Conservation (phyloP, 2,888 invertebrate species). For the Dioctria linearis region DNA sequence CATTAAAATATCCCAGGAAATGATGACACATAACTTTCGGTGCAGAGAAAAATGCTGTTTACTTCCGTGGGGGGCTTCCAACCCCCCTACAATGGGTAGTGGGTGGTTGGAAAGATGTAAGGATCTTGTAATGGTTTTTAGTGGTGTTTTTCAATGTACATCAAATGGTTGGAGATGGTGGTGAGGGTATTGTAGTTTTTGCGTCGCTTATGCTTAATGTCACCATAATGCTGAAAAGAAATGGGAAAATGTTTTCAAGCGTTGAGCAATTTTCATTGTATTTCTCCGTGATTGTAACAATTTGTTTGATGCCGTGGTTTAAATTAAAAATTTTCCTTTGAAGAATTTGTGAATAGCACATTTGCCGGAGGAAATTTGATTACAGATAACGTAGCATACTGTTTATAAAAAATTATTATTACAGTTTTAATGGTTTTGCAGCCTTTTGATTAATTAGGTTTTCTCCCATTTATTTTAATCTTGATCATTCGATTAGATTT, state of each 20-base stretch:
- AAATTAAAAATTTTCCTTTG: background rate
- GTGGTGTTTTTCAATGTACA: slow-evolving; percentile 34
- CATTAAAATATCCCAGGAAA: slow-evolving; percentile 36
- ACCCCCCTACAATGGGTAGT: background rate
- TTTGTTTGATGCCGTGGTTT: background rate
- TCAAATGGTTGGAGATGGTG: background rate
- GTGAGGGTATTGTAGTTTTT: background rate
- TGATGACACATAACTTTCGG: slow-evolving; percentile 50
- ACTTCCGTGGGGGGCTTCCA: slow-evolving; percentile 4
- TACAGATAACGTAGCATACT: no score
- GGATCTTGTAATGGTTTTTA: slow-evolving; percentile 46
- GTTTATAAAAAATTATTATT: no score
- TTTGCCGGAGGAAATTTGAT: no score
- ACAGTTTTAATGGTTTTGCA: no score
- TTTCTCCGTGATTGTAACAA: background rate
- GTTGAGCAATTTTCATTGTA: slow-evolving; percentile 22
- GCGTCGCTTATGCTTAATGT: slow-evolving; percentile 10
- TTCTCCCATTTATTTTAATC: no score
- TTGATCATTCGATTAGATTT: no score
- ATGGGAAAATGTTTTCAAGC: background rate
- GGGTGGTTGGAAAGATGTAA: no score
- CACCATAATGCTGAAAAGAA: background rate
- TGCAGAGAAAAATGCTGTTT: slow-evolving; percentile 45
- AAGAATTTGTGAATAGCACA: background rate
- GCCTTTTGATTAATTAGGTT: no score